A percentile compares a stretch with the other conserved stretches of the same genome.
Conservation (phyloP, 2,888 invertebrate species). For the Cistogaster globosa region DNA sequence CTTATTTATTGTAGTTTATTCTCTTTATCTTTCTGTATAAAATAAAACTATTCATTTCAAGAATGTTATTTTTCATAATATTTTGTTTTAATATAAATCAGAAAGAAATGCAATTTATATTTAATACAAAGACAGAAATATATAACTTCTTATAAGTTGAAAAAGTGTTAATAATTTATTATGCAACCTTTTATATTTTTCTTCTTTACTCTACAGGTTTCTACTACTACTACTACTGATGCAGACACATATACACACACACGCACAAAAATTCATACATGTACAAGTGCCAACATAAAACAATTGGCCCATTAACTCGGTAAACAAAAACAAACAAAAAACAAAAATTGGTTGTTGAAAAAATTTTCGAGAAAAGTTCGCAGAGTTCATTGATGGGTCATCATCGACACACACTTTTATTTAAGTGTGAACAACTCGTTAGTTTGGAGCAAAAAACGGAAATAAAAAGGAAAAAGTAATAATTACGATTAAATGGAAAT, state of each 20-base stretch:
- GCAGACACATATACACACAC: neutral
- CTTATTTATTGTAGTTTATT: neutral
- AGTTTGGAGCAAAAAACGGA: neutral
- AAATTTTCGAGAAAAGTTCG: slow-evolving; percentile 18
- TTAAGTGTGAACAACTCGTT: neutral
- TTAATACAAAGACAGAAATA: neutral
- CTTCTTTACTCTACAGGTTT: slow-evolving; percentile 44
- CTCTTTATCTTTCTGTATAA: neutral
- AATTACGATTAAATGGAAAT: slow-evolving; percentile 36
- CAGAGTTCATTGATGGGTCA: slow-evolving; percentile 46
- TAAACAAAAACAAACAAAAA: slow-evolving; percentile 53
- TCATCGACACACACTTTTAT: slow-evolving; percentile 28
- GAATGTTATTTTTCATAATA: slow-evolving; percentile 9
- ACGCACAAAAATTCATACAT: neutral
- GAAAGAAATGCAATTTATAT: slow-evolving; percentile 27
- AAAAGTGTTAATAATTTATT: slow-evolving; percentile 25
- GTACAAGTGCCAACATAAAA: neutral
- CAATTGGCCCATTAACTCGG: slow-evolving; percentile 61
- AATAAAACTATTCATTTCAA: slow-evolving; percentile 17
- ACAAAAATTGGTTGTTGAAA: slow-evolving; percentile 1
- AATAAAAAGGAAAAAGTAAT: neutral
- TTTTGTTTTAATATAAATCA: neutral
- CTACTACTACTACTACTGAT: neutral
- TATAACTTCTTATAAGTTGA: neutral
- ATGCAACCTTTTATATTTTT: neutral